Evolutionary conservation across 64 coral and sea anemone genomes (phyloP).

Genomic region (Montipora capricornis): DNA sequence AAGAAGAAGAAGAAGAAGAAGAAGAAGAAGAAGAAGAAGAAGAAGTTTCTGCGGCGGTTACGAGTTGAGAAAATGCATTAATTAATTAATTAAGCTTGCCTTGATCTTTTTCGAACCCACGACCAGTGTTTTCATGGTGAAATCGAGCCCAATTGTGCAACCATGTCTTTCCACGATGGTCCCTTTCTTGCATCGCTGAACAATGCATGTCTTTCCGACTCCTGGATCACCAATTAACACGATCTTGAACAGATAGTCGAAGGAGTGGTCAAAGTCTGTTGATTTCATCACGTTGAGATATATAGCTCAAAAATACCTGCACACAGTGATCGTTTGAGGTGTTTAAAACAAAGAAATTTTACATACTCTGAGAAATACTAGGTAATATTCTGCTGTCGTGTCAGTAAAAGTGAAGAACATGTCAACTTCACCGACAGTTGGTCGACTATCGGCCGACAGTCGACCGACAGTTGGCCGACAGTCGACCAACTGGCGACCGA

Average conservation of each 20-base stretch:
- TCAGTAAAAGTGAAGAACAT: neutral
- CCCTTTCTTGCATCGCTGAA: conserved; percentile 83
- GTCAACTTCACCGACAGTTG: too few species aligned
- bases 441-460: too few species aligned
- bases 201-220: conserved; percentile 92
- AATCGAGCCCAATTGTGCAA: conserved; percentile 90
- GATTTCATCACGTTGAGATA: conserved; percentile 47
- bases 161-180: conserved; percentile 86
- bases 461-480: too few species aligned
- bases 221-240: conserved; percentile 91
- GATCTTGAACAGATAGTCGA: conserved; percentile 96
- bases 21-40: too few species aligned
- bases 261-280: conserved; percentile 46
- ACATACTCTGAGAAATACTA: neutral
- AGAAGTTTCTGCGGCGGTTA: neutral
- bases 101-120: conserved; percentile 88
- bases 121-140: conserved; percentile 87
- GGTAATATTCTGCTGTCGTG: neutral
- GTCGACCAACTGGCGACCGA: too few species aligned
- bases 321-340: too few species aligned
- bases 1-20: too few species aligned
- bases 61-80: neutral
- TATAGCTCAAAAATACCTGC: neutral
- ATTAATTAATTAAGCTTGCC: conserved; percentile 8
- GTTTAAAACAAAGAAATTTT: neutral